Conservation (phyloP, 1,140 invertebrate genomes). For the Halictus rubicundus region DNA sequence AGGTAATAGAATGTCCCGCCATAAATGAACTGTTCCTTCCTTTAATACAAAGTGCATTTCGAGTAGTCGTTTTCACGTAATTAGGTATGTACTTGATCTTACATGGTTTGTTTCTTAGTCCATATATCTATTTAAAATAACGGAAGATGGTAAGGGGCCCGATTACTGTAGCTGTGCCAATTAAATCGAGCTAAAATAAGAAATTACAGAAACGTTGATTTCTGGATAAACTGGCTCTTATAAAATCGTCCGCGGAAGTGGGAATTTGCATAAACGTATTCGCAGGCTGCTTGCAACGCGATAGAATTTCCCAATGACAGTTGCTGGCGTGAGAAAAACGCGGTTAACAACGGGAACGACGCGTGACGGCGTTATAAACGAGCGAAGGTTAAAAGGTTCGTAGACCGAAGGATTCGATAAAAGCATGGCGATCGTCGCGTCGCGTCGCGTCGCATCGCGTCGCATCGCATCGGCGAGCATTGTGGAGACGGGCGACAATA, state of each 20-base stretch:
- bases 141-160: too few species aligned
- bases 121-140: too few species aligned
- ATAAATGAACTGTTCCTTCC: not conserved
- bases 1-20: not conserved
- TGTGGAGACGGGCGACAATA: conserved; percentile 22
- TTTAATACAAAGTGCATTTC: not conserved
- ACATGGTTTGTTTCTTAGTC: not conserved
- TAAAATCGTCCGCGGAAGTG: not conserved
- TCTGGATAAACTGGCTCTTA: too few species aligned
- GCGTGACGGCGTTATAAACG: not conserved
- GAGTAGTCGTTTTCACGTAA: not conserved
- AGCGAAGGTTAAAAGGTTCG: not conserved
- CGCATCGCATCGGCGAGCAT: too few species aligned
- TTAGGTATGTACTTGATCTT: not conserved
- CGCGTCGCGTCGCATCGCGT: too few species aligned
- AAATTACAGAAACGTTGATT: too few species aligned
- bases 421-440: not conserved
- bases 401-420: not conserved
- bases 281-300: too few species aligned
- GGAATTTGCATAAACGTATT: not conserved
- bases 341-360: not conserved
- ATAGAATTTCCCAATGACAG: too few species aligned
- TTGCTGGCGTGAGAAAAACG: not conserved
- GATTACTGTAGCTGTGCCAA: too few species aligned
- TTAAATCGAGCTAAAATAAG: too few species aligned